Evolutionary conservation across 2,888 invertebrate species (phyloP).

Genomic region (Yponomeuta malinellus): DNA sequence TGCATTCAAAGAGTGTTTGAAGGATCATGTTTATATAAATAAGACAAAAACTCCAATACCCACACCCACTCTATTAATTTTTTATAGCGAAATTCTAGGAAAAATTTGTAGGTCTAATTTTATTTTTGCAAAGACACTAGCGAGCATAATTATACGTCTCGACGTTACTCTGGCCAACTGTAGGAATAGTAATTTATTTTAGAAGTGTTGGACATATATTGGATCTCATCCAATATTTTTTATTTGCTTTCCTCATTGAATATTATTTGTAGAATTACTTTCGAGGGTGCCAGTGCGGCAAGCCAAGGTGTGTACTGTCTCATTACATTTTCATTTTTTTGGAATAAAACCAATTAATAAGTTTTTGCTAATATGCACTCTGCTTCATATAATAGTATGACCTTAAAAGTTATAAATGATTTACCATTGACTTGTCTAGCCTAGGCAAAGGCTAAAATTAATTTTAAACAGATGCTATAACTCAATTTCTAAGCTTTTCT

Average conservation of each 20-base stretch:
- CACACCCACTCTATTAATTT: background rate
- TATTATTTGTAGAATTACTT: constrained; percentile 25
- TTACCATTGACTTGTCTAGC: constrained; percentile 2
- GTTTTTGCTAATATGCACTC: background rate
- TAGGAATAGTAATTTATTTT: constrained; percentile 60
- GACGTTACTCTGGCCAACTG: constrained; percentile 9
- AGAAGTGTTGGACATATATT: constrained; percentile 52
- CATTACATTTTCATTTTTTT: background rate
- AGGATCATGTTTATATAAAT: too few species aligned
- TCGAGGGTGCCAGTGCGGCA: constrained; percentile 2
- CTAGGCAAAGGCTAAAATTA: background rate
- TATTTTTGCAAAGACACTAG: background rate
- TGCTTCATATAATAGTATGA: background rate
- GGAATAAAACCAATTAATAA: background rate
- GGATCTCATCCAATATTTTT: constrained; percentile 65
- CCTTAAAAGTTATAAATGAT: background rate
- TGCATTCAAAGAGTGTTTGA: too few species aligned
- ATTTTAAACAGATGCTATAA: background rate
- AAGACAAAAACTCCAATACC: background rate
- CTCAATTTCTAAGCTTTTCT: background rate
- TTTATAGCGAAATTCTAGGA: background rate
- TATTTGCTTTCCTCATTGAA: constrained; percentile 44
- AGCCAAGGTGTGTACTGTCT: constrained; percentile 9
- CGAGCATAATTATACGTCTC: background rate
- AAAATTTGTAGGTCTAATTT: background rate